phyloP scores from a whole-genome alignment of 2,888 invertebrate species.

The Dichetophora obliterata region DNA sequence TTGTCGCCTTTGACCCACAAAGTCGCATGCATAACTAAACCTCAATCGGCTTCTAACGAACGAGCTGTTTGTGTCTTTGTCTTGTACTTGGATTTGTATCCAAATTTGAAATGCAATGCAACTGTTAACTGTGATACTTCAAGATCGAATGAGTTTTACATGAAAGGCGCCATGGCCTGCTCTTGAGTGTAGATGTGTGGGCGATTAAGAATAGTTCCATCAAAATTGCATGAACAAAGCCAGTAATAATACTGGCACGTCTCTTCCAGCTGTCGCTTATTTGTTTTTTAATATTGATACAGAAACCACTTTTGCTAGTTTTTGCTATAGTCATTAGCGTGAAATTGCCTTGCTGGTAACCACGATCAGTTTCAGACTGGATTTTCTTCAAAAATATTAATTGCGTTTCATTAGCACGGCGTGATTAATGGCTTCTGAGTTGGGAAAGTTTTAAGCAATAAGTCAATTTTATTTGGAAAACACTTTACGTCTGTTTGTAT shows the following conservation, averaged over 20 bases:
- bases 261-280: not conserved
- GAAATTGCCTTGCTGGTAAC: conserved; percentile 26
- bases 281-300: not conserved
- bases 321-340: conserved; percentile 2
- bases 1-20: conserved; percentile 30
- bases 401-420: conserved; percentile 40
- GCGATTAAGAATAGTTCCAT: not conserved
- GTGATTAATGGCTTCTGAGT: conserved; percentile 61
- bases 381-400: conserved; percentile 6
- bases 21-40: conserved; percentile 21
- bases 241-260: not conserved
- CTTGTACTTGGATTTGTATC: conserved; percentile 3
- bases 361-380: conserved; percentile 1
- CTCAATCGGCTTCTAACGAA: not conserved
- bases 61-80: not conserved
- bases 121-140: not conserved
- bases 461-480: conserved; percentile 62
- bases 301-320: not conserved
- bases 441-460: conserved; percentile 57
- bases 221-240: not conserved
- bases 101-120: not conserved
- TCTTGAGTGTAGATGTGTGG: conserved; percentile 23
- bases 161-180: conserved; percentile 30
- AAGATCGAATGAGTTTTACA: not conserved
- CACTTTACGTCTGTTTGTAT: conserved; percentile 52